A percentile compares a stretch with the other conserved stretches of the same genome.
phyloP scores from a whole-genome alignment of 2,888 invertebrate genomes.

The Serripes groenlandicus region DNA sequence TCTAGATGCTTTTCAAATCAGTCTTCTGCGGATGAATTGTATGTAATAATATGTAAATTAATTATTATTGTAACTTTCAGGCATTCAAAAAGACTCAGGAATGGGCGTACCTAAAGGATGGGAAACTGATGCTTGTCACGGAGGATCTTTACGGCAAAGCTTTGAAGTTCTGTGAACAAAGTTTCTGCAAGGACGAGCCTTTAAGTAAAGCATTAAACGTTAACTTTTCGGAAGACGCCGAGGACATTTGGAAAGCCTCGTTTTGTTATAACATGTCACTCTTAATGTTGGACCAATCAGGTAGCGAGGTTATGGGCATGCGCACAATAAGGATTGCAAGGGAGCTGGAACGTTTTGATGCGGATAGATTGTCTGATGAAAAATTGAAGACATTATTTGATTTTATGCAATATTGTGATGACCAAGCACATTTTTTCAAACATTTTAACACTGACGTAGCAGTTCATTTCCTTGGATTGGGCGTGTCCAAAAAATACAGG shows the following conservation, averaged over 20 bases:
- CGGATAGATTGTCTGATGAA: conserved; percentile 4
- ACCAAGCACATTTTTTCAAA: conserved; percentile 30
- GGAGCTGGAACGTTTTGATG: conserved; percentile 9
- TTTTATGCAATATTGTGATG: conserved; percentile 22
- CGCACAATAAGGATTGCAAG: conserved; percentile 14
- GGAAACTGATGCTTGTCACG: conserved; percentile 22
- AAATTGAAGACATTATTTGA: conserved; percentile 8
- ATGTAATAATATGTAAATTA: too few species aligned
- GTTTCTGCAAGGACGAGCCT: conserved; percentile 32
- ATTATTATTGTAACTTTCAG: too few species aligned
- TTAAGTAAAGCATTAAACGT: conserved; percentile 21
- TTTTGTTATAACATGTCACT: conserved; percentile 35
- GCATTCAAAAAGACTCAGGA: conserved; percentile 32
- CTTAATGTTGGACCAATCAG: conserved; percentile 30
- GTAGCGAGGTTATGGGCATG: conserved; percentile 34
- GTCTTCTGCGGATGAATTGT: too few species aligned
- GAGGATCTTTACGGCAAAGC: conserved; percentile 34
- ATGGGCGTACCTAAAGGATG: conserved; percentile 1
- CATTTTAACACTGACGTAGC: conserved; percentile 23
- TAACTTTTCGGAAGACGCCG: conserved; percentile 19
- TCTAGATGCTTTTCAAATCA: too few species aligned
- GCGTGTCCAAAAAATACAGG: conserved; percentile 22
- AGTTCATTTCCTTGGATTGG: conserved; percentile 35
- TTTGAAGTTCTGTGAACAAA: conserved; percentile 10
- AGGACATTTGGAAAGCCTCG: conserved; percentile 12